phyloP scores from a whole-genome alignment of 1,140 invertebrate genomes.

The Maniola jurtina region DNA sequence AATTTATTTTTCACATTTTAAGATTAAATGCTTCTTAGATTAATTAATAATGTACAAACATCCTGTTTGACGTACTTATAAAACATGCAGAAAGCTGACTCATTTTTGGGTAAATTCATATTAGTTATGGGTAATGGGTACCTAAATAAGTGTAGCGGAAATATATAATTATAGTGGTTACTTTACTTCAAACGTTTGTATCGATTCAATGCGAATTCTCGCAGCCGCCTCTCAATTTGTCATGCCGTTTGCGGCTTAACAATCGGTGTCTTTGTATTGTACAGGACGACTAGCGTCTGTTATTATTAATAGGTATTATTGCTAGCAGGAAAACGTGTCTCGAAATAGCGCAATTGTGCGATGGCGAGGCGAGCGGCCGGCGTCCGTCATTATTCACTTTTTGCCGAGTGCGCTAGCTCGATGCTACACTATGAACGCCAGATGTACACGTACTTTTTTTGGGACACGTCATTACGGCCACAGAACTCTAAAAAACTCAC shows the following conservation, averaged over 20 bases:
- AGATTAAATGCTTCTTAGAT: no score
- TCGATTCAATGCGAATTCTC: background rate
- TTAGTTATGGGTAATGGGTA: no score
- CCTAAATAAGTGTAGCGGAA: no score
- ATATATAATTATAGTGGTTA: no score
- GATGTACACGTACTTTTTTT: conserved; percentile 1
- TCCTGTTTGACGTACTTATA: no score
- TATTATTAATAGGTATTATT: conserved; percentile 63
- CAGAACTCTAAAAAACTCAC: no score
- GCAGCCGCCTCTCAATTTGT: conserved; percentile 13
- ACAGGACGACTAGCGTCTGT: conserved; percentile 36
- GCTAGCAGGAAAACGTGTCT: conserved; percentile 66
- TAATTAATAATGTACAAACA: no score
- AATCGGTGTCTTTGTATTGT: conserved; percentile 23
- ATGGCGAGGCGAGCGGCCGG: conserved; percentile 40
- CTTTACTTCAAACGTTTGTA: background rate
- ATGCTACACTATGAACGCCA: conserved; percentile 24
- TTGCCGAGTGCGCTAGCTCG: conserved; percentile 39
- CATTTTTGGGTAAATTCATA: no score
- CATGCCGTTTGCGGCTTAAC: conserved; percentile 20
- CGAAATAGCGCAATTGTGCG: conserved; percentile 64
- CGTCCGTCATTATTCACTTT: conserved; percentile 63
- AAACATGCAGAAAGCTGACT: no score
- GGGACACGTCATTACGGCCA: conserved; percentile 1
- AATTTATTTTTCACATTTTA: no score